Evolutionary conservation across 2,888 invertebrate species (phyloP), one percentile per base, ranked within the genome.

Genomic region (Apodemia hepburni): DNA sequence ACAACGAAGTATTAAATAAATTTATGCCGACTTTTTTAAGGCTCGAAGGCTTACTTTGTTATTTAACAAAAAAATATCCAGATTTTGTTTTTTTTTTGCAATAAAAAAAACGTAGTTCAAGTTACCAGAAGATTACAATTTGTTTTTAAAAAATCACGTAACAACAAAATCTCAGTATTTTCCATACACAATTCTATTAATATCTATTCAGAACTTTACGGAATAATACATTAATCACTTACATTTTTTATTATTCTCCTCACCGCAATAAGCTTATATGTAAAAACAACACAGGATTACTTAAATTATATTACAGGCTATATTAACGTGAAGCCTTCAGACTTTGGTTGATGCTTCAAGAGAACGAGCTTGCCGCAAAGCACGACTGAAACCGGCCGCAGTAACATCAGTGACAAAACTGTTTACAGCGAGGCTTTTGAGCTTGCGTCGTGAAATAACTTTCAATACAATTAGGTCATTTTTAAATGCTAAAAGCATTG

Each of bases 301-400:
- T 54, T 6, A 18, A 12, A 54, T 54, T 22, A 54, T 54, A 27
- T 54, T 22, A 42, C 5, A 42, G 5, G 12, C 15, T 54, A 54
- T 54, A 27, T 63, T 51, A 27, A 60, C 66, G 61, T 64, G 63
- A 69, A 72, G 70, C 68, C 71, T 73, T 71, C 69, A 66, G 70
- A 72, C 73, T 73, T 73, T 71, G 71, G 73, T 69, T 71, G 73
- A 73, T 78, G 75, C 79, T 82, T 76, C 78, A 74, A 74, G 71
- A 69, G 70, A 71, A 75, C 72, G 38, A 65, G 76, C 73, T 78
- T 88, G 84, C 84, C 83, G 87, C 87, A 89, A 84, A 85, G 77
- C 81, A 71, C 73, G 75, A 83, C 80, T 82, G 82, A 76, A 70
- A 66, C 73, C 76, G 84, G 86, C 87, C 84, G 90, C 90, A 91